These are phyloP conservation scores for Rhagologus leucostigma DNA, from an alignment of 2,113 vertebrate genomes.

Conservation along the genomic window DNA sequence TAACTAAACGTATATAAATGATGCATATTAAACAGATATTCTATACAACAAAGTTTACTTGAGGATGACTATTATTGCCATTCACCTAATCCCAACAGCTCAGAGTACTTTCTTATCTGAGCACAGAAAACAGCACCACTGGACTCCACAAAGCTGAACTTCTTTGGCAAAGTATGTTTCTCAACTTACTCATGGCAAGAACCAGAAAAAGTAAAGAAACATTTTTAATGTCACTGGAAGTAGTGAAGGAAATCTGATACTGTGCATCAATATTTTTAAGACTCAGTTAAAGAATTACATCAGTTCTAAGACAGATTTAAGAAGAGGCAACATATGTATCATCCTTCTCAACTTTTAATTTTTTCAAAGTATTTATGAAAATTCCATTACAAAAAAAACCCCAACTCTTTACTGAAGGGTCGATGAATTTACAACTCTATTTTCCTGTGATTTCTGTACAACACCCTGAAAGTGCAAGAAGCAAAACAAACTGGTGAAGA, in stretches of 20 bases:
- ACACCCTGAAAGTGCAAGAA: not conserved
- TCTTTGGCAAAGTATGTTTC: not conserved
- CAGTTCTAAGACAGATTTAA: conserved; percentile 34
- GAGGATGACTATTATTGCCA: not conserved
- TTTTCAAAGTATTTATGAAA: not conserved
- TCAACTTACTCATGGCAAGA: not conserved
- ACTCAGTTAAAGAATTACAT: not conserved
- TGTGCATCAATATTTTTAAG: not conserved
- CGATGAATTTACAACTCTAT: not conserved
- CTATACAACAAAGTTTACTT: not conserved
- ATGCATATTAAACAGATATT: not conserved
- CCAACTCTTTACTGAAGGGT: not conserved
- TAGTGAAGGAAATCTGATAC: not conserved
- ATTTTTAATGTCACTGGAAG: not conserved
- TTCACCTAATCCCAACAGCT: not conserved
- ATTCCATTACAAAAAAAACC: not conserved
- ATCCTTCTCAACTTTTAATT: not conserved
- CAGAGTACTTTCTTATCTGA: not conserved
- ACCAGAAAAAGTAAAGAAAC: not conserved
- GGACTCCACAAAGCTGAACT: not conserved
- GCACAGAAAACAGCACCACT: not conserved
- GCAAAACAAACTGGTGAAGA: not conserved
- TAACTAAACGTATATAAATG: not conserved
- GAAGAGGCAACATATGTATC: not conserved
- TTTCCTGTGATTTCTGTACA: not conserved